These are phyloP conservation scores for Syngnathus rostellatus DNA, from an alignment of 2,797 vertebrate genomes.

Conservation along the genomic window DNA sequence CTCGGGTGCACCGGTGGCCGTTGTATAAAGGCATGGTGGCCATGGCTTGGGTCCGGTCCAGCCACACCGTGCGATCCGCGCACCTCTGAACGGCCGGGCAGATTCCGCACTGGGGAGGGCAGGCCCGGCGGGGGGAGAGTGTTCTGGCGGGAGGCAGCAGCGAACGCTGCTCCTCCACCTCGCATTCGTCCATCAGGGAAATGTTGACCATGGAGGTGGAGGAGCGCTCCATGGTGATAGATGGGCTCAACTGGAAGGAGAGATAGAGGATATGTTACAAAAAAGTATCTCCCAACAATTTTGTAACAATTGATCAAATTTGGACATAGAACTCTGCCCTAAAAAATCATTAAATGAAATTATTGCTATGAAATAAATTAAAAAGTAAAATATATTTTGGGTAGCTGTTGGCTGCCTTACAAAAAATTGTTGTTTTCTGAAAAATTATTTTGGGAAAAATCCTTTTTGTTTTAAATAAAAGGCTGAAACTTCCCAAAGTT, in stretches of 20 bases:
- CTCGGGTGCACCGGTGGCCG: constrained; percentile 43
- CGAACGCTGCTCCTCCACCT: constrained; percentile 52
- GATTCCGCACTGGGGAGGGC: constrained; percentile 50
- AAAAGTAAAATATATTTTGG: no score
- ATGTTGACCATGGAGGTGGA: constrained; percentile 46
- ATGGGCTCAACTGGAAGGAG: neutral
- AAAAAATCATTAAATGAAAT: no score
- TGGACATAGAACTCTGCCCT: no score
- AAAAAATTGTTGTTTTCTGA: no score
- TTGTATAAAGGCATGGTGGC: constrained; percentile 59
- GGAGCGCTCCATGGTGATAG: constrained; percentile 50
- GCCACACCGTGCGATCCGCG: constrained; percentile 39
- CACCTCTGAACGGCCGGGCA: constrained; percentile 39
- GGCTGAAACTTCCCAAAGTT: no score
- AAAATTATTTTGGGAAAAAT: no score
- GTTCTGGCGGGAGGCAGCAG: constrained; percentile 43
- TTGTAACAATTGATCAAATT: no score
- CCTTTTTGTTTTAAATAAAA: no score
- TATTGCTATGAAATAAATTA: no score
- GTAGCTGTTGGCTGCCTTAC: no score
- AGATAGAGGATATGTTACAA: neutral
- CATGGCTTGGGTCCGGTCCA: constrained; percentile 56
- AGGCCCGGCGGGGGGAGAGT: constrained; percentile 37
- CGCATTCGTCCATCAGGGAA: constrained; percentile 48
- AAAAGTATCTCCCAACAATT: no score